These are phyloP conservation scores for Oryzias curvinotus DNA, from an alignment of 2,113 vertebrate species.

Conservation along the genomic window DNA sequence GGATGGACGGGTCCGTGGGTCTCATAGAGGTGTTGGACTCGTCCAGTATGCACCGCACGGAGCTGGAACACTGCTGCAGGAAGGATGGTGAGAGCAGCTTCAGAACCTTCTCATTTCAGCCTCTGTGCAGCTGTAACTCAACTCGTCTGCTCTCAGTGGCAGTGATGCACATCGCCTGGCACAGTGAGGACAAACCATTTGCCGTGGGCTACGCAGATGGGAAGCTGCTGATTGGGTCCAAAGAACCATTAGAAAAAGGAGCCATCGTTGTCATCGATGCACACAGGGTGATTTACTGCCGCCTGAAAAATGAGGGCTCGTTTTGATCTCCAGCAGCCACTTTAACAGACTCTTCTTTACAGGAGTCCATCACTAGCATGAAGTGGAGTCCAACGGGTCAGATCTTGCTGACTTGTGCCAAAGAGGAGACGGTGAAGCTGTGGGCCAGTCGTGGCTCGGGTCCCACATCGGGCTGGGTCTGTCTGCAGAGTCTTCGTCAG, in stretches of 20 bases:
- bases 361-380: conserved; percentile 90
- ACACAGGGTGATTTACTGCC: conserved; percentile 81
- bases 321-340: neutral
- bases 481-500: conserved; percentile 83
- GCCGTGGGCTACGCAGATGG: conserved; percentile 95
- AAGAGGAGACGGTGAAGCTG: conserved; percentile 92
- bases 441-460: conserved; percentile 80
- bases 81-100: conserved; percentile 83
- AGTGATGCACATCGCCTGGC: conserved; percentile 94
- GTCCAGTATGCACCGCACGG: conserved; percentile 84
- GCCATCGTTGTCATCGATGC: conserved; percentile 90
- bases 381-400: conserved; percentile 91
- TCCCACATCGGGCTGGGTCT: conserved; percentile 80
- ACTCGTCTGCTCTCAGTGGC: conserved; percentile 76
- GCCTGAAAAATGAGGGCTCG: neutral
- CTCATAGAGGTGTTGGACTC: conserved; percentile 90
- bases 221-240: conserved; percentile 89
- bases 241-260: conserved; percentile 88
- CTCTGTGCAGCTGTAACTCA: no score
- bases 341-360: neutral
- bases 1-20: conserved; percentile 93
- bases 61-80: conserved; percentile 94
- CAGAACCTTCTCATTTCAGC: neutral
- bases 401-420: conserved; percentile 91
- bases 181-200: conserved; percentile 92